A percentile compares a stretch with the other conserved stretches of the same genome.
These are phyloP conservation scores for Sphenodon punctatus DNA, from an alignment of 2,797 vertebrate genomes.

Conservation along the genomic window DNA sequence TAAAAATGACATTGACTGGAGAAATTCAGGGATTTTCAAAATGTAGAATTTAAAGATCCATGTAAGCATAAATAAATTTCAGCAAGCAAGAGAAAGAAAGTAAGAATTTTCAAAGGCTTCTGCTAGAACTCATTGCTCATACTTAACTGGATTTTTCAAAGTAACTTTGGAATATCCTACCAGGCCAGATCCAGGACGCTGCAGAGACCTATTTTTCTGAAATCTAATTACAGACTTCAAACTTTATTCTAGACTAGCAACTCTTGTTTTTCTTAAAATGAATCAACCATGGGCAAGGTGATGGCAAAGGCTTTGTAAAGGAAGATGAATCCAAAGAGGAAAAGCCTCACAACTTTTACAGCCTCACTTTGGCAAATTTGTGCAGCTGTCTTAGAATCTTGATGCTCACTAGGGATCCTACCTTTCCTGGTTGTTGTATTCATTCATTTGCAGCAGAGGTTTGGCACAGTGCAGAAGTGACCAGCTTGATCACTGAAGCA, in stretches of 20 bases:
- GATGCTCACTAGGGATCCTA: slow-evolving; percentile 51
- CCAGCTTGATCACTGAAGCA: not conserved
- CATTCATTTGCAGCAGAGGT: not conserved
- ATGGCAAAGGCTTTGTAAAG: slow-evolving; percentile 13
- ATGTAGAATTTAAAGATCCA: not conserved
- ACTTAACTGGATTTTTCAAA: not conserved
- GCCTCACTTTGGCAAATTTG: slow-evolving; percentile 36
- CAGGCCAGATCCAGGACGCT: not conserved
- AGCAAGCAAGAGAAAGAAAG: too few species aligned
- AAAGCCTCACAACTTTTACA: slow-evolving; percentile 25
- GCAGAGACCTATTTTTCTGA: not conserved
- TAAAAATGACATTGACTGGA: not conserved
- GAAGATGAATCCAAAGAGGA: slow-evolving; percentile 41
- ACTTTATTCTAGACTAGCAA: not conserved
- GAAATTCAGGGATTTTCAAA: not conserved
- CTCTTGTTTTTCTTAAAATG: not conserved
- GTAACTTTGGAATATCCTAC: not conserved
- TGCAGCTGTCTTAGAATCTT: slow-evolving; percentile 51
- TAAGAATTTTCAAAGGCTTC: not conserved
- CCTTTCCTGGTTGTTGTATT: not conserved
- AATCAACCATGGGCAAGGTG: slow-evolving; percentile 1
- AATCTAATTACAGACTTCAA: slow-evolving; percentile 8
- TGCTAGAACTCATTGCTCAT: not conserved
- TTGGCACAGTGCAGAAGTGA: slow-evolving; percentile 4
- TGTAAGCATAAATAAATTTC: not conserved